Evolutionary conservation across 1,140 invertebrate genomes (phyloP).

Genomic region (Temnothorax longispinosus): DNA sequence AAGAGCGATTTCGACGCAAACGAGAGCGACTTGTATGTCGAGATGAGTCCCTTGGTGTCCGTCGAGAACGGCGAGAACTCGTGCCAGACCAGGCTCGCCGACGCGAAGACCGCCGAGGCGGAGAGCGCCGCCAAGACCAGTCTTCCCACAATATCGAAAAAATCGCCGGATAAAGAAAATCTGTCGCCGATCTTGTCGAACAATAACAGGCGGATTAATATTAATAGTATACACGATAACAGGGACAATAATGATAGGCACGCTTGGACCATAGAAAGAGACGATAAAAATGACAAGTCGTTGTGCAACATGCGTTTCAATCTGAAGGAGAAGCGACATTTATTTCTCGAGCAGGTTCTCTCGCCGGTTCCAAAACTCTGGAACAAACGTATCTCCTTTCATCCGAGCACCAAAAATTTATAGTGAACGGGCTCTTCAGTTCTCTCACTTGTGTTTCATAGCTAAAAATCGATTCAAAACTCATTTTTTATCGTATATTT

Average conservation of each 20-base stretch:
- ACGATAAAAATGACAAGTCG: conserved; percentile 67
- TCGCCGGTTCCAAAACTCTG: conserved; percentile 86
- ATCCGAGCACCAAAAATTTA: conserved; percentile 51
- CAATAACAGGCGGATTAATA: conserved; percentile 35
- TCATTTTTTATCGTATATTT: conserved; percentile 4
- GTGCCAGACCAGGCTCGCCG: neutral
- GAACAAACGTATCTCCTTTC: conserved; percentile 76
- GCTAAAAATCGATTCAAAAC: neutral
- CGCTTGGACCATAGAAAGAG: conserved; percentile 61
- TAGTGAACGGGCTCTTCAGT: neutral
- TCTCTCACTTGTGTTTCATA: neutral
- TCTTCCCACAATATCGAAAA: conserved; percentile 78
- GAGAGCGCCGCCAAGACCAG: conserved; percentile 66
- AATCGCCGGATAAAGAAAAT: conserved; percentile 78
- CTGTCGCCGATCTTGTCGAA: conserved; percentile 57
- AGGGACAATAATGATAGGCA: conserved; percentile 35
- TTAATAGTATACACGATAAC: conserved; percentile 69
- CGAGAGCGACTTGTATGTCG: conserved; percentile 80
- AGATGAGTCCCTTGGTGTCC: conserved; percentile 77
- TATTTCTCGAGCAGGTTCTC: conserved; percentile 88
- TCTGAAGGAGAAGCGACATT: conserved; percentile 86
- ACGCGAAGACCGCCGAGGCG: neutral
- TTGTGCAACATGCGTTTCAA: conserved; percentile 75
- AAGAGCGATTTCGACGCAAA: conserved; percentile 63
- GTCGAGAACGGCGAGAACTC: conserved; percentile 60